Evolutionary conservation across 2,888 invertebrate species (phyloP).

Genomic region (Watsonalla binaria): DNA sequence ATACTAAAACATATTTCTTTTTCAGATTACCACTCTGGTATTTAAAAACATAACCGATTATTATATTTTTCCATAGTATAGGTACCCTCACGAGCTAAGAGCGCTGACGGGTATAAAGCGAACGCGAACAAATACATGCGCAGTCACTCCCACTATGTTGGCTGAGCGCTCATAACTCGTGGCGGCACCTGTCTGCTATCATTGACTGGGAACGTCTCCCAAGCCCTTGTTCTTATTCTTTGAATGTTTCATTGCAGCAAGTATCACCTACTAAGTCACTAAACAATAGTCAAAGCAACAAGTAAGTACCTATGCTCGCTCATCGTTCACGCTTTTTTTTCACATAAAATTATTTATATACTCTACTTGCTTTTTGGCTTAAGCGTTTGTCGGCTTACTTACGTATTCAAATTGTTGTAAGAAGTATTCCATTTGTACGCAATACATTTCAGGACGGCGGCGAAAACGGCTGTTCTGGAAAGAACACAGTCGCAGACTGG

Average conservation of each 20-base stretch:
- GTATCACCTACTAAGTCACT: slow-evolving; percentile 77
- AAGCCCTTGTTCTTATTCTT: slow-evolving; percentile 65
- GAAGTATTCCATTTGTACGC: neutral
- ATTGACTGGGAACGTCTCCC: slow-evolving; percentile 26
- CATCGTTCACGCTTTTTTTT: slow-evolving; percentile 17
- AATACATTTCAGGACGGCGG: slow-evolving; percentile 57
- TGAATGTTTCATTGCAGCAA: slow-evolving; percentile 75
- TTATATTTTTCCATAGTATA: slow-evolving; percentile 8
- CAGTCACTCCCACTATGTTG: too few species aligned
- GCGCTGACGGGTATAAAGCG: too few species aligned
- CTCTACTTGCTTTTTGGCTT: slow-evolving; percentile 38
- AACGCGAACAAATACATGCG: too few species aligned
- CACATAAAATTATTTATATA: slow-evolving; percentile 15
- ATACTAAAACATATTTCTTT: slow-evolving; percentile 19
- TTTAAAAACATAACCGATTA: neutral
- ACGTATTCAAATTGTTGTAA: neutral
- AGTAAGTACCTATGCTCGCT: slow-evolving; percentile 54
- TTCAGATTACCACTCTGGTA: slow-evolving; percentile 24
- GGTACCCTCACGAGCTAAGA: slow-evolving; percentile 19
- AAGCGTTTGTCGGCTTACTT: slow-evolving; percentile 26
- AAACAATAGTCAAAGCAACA: slow-evolving; percentile 66
- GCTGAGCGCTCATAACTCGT: too few species aligned
- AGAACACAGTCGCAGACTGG: slow-evolving; percentile 68
- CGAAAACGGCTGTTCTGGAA: slow-evolving; percentile 79
- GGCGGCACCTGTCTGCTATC: too few species aligned